phyloP scores from a whole-genome alignment of 2,888 invertebrate genomes.

The Drosophila barbarae region DNA sequence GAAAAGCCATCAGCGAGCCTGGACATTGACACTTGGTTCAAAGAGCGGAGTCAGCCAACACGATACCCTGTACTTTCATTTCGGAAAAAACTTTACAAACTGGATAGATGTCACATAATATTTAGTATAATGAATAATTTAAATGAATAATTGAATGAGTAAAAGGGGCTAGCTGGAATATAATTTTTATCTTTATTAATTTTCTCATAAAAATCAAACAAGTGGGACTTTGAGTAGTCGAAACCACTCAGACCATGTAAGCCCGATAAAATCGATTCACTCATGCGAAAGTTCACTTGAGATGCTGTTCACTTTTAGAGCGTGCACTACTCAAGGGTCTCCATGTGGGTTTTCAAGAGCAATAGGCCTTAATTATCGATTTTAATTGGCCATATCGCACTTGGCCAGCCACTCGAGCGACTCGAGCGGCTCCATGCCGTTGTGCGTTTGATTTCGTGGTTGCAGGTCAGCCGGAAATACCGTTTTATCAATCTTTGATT shows the following conservation, averaged over 20 bases:
- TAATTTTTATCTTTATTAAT: neutral
- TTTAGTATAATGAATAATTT: neutral
- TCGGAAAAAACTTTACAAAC: conserved; percentile 33
- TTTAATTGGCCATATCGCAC: conserved; percentile 52
- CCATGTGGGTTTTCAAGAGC: conserved; percentile 32
- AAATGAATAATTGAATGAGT: neutral
- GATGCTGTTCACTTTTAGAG: conserved; percentile 13
- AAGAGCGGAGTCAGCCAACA: conserved; percentile 36
- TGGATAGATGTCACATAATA: neutral
- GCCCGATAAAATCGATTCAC: neutral
- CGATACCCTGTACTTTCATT: conserved; percentile 58
- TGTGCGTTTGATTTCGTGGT: conserved; percentile 12
- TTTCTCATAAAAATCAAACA: neutral
- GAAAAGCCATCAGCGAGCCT: conserved; percentile 66
- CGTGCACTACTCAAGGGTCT: conserved; percentile 13
- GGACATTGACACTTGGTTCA: conserved; percentile 71
- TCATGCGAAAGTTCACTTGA: conserved; percentile 14
- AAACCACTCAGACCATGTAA: neutral
- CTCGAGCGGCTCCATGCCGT: conserved; percentile 28
- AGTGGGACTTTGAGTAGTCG: neutral
- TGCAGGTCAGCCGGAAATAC: conserved; percentile 62
- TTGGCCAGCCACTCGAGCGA: conserved; percentile 23
- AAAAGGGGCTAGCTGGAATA: neutral
- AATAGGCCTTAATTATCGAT: conserved; percentile 48
- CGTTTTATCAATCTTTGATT: conserved; percentile 62